phyloP scores from a whole-genome alignment of 2,113 vertebrate genomes.

The Cheilinus undulatus region DNA sequence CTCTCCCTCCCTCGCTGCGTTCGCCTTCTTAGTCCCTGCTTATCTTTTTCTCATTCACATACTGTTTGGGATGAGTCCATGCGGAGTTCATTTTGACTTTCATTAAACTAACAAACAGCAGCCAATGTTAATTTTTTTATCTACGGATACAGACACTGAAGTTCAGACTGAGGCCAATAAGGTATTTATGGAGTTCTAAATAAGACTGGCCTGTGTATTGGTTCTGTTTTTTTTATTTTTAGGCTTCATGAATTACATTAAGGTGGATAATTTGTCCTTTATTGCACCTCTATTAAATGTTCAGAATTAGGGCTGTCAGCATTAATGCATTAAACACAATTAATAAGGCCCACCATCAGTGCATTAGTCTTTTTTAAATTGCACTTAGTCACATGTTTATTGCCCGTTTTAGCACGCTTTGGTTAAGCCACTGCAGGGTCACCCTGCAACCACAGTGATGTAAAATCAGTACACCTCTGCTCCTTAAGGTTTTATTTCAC shows the following conservation, averaged over 20 bases:
- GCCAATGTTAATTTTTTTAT: slow-evolving; percentile 44
- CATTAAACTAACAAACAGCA: slow-evolving; percentile 30
- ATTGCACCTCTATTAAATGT: background rate
- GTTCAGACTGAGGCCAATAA: slow-evolving; percentile 45
- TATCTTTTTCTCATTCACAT: slow-evolving; percentile 33
- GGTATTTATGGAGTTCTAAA: slow-evolving; percentile 21
- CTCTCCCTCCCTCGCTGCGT: slow-evolving; percentile 24
- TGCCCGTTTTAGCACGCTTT: no score
- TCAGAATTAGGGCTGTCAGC: no score
- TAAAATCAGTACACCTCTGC: no score
- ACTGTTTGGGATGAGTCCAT: slow-evolving; percentile 12
- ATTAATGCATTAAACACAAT: no score
- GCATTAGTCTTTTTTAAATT: no score
- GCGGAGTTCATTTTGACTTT: slow-evolving; percentile 34
- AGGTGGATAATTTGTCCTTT: background rate
- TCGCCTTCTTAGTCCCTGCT: slow-evolving; percentile 16
- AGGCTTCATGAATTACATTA: slow-evolving; percentile 8
- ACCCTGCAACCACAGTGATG: no score
- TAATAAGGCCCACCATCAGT: no score
- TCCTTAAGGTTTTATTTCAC: no score
- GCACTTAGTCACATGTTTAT: no score
- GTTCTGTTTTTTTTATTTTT: slow-evolving; percentile 6
- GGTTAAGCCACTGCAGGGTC: no score
- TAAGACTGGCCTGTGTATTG: slow-evolving; percentile 9
- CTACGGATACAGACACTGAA: background rate